These are phyloP conservation scores for Microctonus hyperodae DNA, from an alignment of 2,888 invertebrate species.

Conservation along the genomic window DNA sequence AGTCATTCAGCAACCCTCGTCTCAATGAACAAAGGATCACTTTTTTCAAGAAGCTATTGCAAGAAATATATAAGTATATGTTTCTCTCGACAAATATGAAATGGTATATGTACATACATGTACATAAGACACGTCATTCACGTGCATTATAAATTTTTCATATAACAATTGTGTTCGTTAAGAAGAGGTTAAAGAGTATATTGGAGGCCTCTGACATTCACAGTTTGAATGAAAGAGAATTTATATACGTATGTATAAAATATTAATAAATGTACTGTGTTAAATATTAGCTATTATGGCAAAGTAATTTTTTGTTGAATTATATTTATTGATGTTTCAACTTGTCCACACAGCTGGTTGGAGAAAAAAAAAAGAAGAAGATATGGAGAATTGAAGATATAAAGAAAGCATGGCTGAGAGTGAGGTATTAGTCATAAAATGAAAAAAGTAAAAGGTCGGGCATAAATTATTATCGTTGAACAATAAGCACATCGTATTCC, in stretches of 20 bases:
- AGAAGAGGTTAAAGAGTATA: conserved; percentile 24
- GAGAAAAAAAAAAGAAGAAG: not conserved
- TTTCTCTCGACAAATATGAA: not conserved
- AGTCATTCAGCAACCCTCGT: not conserved
- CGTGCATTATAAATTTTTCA: conserved; percentile 40
- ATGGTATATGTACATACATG: too few species aligned
- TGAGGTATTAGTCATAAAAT: not conserved
- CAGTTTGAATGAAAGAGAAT: conserved; percentile 35
- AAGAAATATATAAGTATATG: not conserved
- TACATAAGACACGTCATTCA: conserved; percentile 37
- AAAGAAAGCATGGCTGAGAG: not conserved
- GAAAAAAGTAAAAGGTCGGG: conserved; percentile 7
- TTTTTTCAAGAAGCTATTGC: not conserved
- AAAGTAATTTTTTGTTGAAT: not conserved
- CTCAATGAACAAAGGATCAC: not conserved
- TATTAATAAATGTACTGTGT: too few species aligned
- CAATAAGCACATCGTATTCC: conserved; percentile 36
- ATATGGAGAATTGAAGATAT: not conserved
- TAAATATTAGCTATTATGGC: not conserved
- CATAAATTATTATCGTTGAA: conserved; percentile 18
- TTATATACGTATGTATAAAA: too few species aligned
- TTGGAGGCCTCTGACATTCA: conserved; percentile 34
- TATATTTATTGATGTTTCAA: not conserved
- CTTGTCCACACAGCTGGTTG: not conserved
- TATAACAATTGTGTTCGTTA: conserved; percentile 44